Evolutionary conservation across 2,113 vertebrate species (phyloP), one percentile per base, ranked within the genome.

Genomic region (Mormyrus iriodes): DNA sequence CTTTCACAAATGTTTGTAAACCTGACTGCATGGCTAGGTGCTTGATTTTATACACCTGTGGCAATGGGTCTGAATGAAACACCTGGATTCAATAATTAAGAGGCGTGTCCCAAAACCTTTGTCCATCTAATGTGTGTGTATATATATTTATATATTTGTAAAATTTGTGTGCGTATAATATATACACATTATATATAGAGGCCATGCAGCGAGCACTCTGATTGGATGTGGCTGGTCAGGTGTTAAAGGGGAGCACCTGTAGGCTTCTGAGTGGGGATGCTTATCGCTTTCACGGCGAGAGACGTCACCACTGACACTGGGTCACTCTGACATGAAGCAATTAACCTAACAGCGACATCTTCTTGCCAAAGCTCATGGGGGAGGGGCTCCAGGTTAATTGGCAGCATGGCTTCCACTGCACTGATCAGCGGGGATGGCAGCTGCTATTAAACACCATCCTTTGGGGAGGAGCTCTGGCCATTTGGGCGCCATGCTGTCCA

Each of bases 341-440:
- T 86, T 86, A 86, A 86, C 85, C 85, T 86, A 53, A 55, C 85
- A 55, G 85, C 31, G 15, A 31, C 51, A 2, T 53, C 17, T 39
- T 17, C n/a, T 53, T 85, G 48, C n/a, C 52, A 17, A 27, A 52
- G 51, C 85, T 35, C 1, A 2, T 35, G n/a, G 4, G 84, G 85
- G 85, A n/a, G 85, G 85, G 49, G 85, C n/a, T 31, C n/a, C 51
- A 31, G 85, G 85, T 53, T 86, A 86, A 86, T 53, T 86, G 85
- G 51, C 85, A 86, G 85, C 84, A 51, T 27, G 84, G 84, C n/a
- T 27, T 85, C 24, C 19, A 52, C 46, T 44, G 39, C 51, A 48
- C 82, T 86, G 49, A 55, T 15, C 31, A 6, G 31, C 27, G 51
- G 85, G 51, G 42, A 21, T 44, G 82, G 44, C 17, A 48, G 44